phyloP scores from a whole-genome alignment of 2,888 invertebrate species.

The Oxystoma pomonae region DNA sequence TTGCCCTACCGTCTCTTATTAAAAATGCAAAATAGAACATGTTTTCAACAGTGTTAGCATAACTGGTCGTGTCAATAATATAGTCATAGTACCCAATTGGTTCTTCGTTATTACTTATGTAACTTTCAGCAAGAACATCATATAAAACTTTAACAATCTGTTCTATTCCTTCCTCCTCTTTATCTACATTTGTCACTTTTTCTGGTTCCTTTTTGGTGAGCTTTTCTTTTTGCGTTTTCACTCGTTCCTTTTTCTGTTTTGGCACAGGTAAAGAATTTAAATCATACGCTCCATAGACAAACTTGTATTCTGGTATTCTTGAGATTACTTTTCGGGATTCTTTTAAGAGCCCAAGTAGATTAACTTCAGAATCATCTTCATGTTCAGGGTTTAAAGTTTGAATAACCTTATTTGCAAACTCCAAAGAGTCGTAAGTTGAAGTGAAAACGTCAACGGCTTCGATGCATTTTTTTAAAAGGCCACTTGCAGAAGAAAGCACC shows the following conservation, averaged over 20 bases:
- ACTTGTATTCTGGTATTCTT: slow-evolving; percentile 39
- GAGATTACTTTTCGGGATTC: slow-evolving; percentile 38
- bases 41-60: slow-evolving; percentile 60
- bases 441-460: slow-evolving; percentile 43
- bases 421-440: slow-evolving; percentile 50
- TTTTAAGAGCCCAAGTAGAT: slow-evolving; percentile 41
- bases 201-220: slow-evolving; percentile 49
- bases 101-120: slow-evolving; percentile 41
- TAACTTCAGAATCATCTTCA: slow-evolving; percentile 39
- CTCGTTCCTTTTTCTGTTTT: slow-evolving; percentile 41
- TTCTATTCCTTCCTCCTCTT: slow-evolving; percentile 54
- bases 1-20: slow-evolving; percentile 53
- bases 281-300: slow-evolving; percentile 51
- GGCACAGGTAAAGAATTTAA: slow-evolving; percentile 37
- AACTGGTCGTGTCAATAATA: slow-evolving; percentile 57
- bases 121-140: slow-evolving; percentile 48
- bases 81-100: slow-evolving; percentile 58
- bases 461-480: slow-evolving; percentile 38
- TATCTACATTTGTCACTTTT: slow-evolving; percentile 50
- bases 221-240: slow-evolving; percentile 37
- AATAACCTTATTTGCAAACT: slow-evolving; percentile 52
- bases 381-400: slow-evolving; percentile 15
- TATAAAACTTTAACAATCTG: slow-evolving; percentile 54
- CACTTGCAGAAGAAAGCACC: slow-evolving; percentile 40
- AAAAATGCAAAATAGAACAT: slow-evolving; percentile 63